Conservation (phyloP, 2,797 vertebrate species). For the Sebastes iracundus region DNA sequence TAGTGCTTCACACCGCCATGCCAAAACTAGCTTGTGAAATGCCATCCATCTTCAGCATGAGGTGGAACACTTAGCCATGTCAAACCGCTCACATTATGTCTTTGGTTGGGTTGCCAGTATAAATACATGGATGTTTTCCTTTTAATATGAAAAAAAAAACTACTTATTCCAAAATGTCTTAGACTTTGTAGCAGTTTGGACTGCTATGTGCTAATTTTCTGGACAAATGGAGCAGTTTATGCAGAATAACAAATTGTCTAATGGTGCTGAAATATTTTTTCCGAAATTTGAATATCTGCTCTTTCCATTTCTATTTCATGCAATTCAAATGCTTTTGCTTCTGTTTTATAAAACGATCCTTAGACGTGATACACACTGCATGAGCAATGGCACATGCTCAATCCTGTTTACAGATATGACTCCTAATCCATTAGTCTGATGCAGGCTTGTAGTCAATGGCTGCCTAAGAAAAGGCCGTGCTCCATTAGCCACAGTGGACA, state of each 20-base stretch:
- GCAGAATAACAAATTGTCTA: background rate
- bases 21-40: slow-evolving; percentile 52
- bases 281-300: background rate
- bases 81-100: slow-evolving; percentile 31
- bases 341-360: slow-evolving; percentile 13
- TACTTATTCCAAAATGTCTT: background rate
- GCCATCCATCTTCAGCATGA: slow-evolving; percentile 22
- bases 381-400: slow-evolving; percentile 26
- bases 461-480: slow-evolving; percentile 55
- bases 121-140: slow-evolving; percentile 7
- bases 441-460: slow-evolving; percentile 53
- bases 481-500: slow-evolving; percentile 71
- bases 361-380: slow-evolving; percentile 23
- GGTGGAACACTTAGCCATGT: slow-evolving; percentile 20
- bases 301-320: background rate
- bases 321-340: background rate
- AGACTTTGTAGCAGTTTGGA: background rate
- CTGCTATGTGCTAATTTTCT: background rate
- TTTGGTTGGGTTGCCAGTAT: slow-evolving; percentile 29
- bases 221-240: background rate
- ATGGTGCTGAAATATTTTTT: slow-evolving; percentile 10
- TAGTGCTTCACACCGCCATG: slow-evolving; percentile 11
- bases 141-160: background rate
- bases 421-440: slow-evolving; percentile 67
- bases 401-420: slow-evolving; percentile 59